Conservation (phyloP, 2,797 vertebrate species). For the Pteropus rufus region DNA sequence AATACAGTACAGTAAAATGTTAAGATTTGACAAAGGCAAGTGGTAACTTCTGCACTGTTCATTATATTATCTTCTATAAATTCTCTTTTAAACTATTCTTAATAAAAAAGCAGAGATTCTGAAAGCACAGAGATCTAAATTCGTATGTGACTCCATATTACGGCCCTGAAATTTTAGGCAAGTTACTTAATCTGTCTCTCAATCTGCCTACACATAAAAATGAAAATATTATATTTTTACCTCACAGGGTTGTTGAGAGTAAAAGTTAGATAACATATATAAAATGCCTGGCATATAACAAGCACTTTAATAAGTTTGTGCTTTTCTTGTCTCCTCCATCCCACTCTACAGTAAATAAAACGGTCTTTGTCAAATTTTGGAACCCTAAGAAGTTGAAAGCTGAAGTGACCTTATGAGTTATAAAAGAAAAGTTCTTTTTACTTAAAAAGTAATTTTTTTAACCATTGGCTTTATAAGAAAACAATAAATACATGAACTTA, state of each 20-base stretch:
- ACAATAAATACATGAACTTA: conserved; percentile 79
- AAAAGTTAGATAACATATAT: neutral
- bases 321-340: neutral
- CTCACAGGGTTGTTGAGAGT: neutral
- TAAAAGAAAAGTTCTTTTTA: neutral
- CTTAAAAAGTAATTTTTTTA: neutral
- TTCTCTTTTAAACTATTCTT: conserved; percentile 14
- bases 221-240: conserved; percentile 3
- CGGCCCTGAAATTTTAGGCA: neutral
- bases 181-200: neutral
- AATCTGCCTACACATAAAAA: neutral
- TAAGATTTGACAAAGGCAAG: neutral
- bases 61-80: neutral
- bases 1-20: neutral
- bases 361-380: neutral
- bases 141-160: neutral
- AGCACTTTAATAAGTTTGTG: neutral
- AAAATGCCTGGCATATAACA: neutral
- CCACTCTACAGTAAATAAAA: neutral
- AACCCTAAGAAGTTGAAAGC: conserved; percentile 8
- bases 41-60: neutral
- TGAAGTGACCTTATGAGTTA: conserved; percentile 11
- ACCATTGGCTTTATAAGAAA: neutral
- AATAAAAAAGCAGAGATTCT: neutral
- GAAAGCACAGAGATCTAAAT: neutral